A percentile compares a stretch with the other conserved stretches of the same genome.
phyloP scores from a whole-genome alignment of 2,113 vertebrate species.

The Fregetta grallaria region DNA sequence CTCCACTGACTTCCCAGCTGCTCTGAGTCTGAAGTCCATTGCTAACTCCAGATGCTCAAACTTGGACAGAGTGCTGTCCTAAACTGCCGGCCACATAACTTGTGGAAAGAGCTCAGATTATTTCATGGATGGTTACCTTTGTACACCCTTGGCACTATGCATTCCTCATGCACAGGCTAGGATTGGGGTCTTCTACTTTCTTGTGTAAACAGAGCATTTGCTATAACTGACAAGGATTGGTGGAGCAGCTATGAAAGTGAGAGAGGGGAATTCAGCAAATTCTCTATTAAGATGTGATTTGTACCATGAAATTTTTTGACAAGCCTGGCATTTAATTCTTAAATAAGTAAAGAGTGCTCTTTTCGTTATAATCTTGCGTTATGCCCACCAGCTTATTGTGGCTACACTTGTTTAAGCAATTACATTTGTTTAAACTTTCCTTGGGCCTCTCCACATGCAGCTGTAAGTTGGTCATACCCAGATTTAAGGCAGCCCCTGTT shows the following conservation, averaged over 20 bases:
- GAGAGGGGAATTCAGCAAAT: slow-evolving; percentile 25
- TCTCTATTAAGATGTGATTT: slow-evolving; percentile 37
- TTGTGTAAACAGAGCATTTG: slow-evolving; percentile 50
- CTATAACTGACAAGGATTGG: slow-evolving; percentile 7
- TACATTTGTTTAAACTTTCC: slow-evolving; percentile 29
- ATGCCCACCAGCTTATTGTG: slow-evolving; percentile 19
- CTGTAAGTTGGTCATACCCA: not conserved
- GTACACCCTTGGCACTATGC: slow-evolving; percentile 9
- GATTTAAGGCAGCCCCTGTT: not conserved
- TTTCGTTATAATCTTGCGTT: not conserved
- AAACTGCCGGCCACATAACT: not conserved
- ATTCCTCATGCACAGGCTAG: slow-evolving; percentile 3
- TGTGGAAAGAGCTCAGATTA: slow-evolving; percentile 14
- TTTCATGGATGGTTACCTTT: slow-evolving; percentile 51
- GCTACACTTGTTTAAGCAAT: slow-evolving; percentile 19
- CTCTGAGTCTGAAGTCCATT: not conserved
- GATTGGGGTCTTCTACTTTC: slow-evolving; percentile 9
- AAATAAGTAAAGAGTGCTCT: not conserved
- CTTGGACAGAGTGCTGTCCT: not conserved
- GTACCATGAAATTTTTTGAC: slow-evolving; percentile 33
- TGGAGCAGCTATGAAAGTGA: not conserved
- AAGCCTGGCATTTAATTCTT: slow-evolving; percentile 2
- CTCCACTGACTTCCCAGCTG: slow-evolving; percentile 33
- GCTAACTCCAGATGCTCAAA: slow-evolving; percentile 30
- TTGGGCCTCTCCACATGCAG: not conserved